These are phyloP conservation scores for Mareca penelope DNA, from an alignment of 2,797 vertebrate genomes.

Conservation along the genomic window DNA sequence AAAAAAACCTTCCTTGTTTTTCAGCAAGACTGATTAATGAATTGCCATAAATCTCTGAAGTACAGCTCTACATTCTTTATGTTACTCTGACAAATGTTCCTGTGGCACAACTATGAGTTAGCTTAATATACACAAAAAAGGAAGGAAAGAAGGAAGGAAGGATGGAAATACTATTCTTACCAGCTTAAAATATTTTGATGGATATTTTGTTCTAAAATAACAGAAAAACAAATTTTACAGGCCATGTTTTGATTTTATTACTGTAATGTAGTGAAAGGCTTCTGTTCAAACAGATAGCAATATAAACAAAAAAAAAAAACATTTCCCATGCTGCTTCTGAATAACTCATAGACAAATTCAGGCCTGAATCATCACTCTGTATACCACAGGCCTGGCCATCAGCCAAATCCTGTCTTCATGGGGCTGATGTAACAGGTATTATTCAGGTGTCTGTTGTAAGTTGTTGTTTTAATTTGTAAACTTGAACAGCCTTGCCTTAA, in stretches of 20 bases:
- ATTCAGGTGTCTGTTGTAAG: not conserved
- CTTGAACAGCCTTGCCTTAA: not conserved
- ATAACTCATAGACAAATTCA: not conserved
- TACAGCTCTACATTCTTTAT: not conserved
- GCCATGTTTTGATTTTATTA: not conserved
- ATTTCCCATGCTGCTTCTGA: not conserved
- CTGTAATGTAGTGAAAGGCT: not conserved
- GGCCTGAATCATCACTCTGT: not conserved
- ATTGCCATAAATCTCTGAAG: not conserved
- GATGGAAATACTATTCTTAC: not conserved
- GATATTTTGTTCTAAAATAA: not conserved
- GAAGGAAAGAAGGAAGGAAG: not conserved
- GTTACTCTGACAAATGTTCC: not conserved
- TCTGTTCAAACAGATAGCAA: not conserved
- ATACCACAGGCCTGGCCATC: not conserved
- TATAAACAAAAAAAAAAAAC: not conserved
- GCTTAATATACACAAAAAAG: not conserved
- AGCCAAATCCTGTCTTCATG: not conserved
- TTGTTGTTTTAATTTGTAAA: not conserved
- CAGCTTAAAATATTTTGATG: not conserved
- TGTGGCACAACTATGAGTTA: not conserved
- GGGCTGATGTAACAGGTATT: not conserved
- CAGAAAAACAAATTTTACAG: not conserved
- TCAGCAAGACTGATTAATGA: not conserved
- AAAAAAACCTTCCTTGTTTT: not conserved